phyloP scores from a whole-genome alignment of 2,113 vertebrate genomes.

The Myocastor coypus region DNA sequence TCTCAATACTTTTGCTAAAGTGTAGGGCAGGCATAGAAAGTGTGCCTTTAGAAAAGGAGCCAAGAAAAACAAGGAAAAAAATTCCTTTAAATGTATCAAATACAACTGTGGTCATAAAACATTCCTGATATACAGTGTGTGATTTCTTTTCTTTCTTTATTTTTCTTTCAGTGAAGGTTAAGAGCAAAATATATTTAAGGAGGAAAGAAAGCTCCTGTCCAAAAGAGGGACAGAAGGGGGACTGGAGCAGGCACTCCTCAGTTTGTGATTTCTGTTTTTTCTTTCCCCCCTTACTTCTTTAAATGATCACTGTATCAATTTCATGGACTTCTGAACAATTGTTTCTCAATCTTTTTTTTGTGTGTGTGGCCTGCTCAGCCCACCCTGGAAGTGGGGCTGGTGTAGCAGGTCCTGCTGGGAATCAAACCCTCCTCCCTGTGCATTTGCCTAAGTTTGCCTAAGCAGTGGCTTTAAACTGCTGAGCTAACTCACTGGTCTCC shows the following conservation, averaged over 20 bases:
- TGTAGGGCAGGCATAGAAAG: conserved; percentile 31
- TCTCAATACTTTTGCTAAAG: not conserved
- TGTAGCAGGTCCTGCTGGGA: no score
- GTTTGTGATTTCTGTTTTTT: not conserved
- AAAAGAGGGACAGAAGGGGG: no score
- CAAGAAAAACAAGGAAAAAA: conserved; percentile 1
- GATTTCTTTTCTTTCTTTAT: not conserved
- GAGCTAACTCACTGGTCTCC: no score
- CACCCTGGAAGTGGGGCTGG: no score
- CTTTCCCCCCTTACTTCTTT: not conserved
- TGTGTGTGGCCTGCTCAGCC: no score
- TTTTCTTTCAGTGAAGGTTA: no score
- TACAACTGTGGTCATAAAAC: not conserved
- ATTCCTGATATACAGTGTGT: not conserved
- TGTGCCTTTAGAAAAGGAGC: conserved; percentile 39
- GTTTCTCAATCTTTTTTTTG: not conserved
- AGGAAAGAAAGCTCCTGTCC: no score
- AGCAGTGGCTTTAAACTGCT: no score
- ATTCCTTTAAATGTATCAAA: conserved; percentile 3
- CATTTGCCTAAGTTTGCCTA: no score
- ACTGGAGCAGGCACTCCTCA: not conserved
- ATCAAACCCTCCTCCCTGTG: no score
- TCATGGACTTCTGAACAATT: conserved; percentile 26
- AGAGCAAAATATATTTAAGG: no score
- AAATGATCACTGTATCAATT: not conserved